Evolutionary conservation across 2,113 vertebrate species (phyloP).

Genomic region (Clarias batrachus): DNA sequence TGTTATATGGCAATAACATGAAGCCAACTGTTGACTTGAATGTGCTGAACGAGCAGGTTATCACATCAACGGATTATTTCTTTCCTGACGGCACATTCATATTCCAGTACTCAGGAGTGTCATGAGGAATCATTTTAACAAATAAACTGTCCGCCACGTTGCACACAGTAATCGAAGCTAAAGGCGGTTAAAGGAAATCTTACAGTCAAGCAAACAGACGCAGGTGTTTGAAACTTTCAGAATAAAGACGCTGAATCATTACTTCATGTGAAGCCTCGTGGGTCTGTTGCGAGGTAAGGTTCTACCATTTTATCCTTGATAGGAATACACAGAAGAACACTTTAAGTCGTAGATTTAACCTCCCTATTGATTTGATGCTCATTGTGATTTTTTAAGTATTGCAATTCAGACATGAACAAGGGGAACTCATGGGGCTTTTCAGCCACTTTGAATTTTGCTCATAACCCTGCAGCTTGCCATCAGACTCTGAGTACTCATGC

Average conservation of each 20-base stretch:
- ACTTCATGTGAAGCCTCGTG: not conserved
- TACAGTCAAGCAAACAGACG: not conserved
- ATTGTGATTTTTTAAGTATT: not conserved
- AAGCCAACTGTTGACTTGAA: no score
- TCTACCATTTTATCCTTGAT: conserved; percentile 9
- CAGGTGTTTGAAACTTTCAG: not conserved
- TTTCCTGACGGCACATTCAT: no score
- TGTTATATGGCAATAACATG: no score
- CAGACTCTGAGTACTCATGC: not conserved
- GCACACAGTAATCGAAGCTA: no score
- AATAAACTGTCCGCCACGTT: no score
- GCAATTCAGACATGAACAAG: not conserved
- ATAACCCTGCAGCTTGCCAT: not conserved
- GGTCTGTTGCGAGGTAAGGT: not conserved
- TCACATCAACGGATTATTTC: no score
- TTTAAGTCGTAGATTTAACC: conserved; percentile 1
- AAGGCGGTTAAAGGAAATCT: no score
- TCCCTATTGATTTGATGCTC: not conserved
- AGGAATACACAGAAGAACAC: not conserved
- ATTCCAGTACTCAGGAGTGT: no score
- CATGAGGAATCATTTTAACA: no score
- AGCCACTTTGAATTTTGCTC: not conserved
- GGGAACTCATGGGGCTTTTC: not conserved
- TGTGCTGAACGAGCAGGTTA: no score
- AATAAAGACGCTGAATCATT: not conserved